These are phyloP conservation scores for Nemotelus pantherinus DNA, from an alignment of 2,888 invertebrate species.

Conservation along the genomic window DNA sequence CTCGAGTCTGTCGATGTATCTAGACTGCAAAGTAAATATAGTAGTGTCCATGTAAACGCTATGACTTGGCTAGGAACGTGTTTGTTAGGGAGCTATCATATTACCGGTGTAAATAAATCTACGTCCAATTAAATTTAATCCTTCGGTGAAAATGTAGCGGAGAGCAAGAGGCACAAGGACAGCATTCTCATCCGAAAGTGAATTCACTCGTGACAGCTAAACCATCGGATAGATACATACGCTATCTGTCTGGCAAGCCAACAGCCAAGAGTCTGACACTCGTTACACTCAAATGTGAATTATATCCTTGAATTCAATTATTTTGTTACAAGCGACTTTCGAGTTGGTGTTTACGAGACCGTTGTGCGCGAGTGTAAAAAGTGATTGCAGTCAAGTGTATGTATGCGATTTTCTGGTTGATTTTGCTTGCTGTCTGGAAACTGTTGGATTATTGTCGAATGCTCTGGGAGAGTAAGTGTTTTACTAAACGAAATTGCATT, in stretches of 20 bases:
- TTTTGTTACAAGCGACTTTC: background rate
- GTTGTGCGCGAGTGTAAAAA: background rate
- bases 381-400: background rate
- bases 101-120: slow-evolving; percentile 4
- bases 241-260: too few species aligned
- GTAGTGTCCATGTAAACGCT: too few species aligned
- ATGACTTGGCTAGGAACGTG: too few species aligned
- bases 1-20: too few species aligned
- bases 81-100: background rate
- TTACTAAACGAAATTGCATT: too few species aligned
- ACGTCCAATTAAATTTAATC: slow-evolving; percentile 21
- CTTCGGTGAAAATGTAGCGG: background rate
- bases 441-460: too few species aligned
- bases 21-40: too few species aligned
- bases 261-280: background rate
- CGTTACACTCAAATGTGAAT: background rate
- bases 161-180: background rate
- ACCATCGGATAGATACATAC: background rate
- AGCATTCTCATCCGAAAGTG: background rate
- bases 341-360: background rate
- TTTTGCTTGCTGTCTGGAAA: too few species aligned
- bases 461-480: too few species aligned
- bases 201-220: background rate
- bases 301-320: slow-evolving; percentile 10
- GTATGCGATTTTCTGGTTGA: background rate